Evolutionary conservation across 2,888 invertebrate species (phyloP).

Genomic region (Ellobium chinense): DNA sequence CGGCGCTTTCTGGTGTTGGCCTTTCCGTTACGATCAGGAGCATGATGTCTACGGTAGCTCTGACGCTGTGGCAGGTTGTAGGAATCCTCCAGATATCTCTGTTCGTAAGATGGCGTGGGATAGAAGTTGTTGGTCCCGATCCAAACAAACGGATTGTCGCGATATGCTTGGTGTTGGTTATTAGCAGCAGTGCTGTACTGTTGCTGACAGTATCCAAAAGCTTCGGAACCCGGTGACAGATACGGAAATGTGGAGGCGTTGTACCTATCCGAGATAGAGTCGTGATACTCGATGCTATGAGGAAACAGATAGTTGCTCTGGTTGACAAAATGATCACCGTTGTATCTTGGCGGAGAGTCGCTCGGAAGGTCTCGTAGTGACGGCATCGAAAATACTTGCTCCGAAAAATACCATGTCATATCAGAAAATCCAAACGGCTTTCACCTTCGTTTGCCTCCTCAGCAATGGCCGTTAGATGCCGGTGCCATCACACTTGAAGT

Average conservation of each 20-base stretch:
- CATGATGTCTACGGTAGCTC: conserved; percentile 8
- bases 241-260: conserved; percentile 16
- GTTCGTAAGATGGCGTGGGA: conserved; percentile 21
- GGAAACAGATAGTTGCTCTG: conserved; percentile 4
- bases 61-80: conserved; percentile 20
- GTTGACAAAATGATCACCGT: neutral
- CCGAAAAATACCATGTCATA: conserved; percentile 31
- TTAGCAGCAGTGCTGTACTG: neutral
- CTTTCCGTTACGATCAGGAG: conserved; percentile 12
- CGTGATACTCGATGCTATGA: neutral
- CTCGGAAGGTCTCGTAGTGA: conserved; percentile 2
- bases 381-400: conserved; percentile 25
- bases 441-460: neutral
- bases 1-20: conserved; percentile 57
- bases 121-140: conserved; percentile 18
- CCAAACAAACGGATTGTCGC: conserved; percentile 37
- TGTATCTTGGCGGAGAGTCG: neutral
- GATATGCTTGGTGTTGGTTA: conserved; percentile 19
- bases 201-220: neutral
- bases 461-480: neutral
- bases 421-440: neutral
- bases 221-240: conserved; percentile 7
- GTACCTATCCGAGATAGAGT: neutral
- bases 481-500: conserved; percentile 7
- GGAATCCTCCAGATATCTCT: neutral